phyloP scores from a whole-genome alignment of 1,140 invertebrate species.

The Cydia amplana region DNA sequence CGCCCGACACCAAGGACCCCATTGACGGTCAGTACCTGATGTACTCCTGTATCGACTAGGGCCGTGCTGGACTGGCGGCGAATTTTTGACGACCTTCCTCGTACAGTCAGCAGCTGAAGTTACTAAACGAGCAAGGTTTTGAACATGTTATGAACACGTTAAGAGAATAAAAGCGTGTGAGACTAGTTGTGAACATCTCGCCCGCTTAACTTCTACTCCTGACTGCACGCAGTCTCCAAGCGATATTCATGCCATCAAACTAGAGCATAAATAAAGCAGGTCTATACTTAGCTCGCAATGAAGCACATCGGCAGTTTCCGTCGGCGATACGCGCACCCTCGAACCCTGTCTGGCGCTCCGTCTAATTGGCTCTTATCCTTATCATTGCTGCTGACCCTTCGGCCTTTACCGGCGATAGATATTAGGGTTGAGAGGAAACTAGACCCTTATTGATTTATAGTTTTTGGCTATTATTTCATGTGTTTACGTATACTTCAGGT shows the following conservation, averaged over 20 bases:
- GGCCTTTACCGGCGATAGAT: neutral
- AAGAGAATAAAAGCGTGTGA: too few species aligned
- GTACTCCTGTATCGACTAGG: too few species aligned
- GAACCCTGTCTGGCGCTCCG: conserved; percentile 8
- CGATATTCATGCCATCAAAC: neutral
- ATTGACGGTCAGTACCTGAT: conserved; percentile 73
- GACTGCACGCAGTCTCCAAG: too few species aligned
- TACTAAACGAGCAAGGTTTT: too few species aligned
- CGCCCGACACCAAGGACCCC: conserved; percentile 82
- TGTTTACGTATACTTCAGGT: too few species aligned
- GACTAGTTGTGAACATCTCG: too few species aligned
- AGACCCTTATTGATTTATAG: neutral
- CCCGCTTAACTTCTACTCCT: too few species aligned
- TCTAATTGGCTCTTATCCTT: conserved; percentile 9
- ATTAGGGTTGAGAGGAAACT: neutral
- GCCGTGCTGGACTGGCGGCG: too few species aligned
- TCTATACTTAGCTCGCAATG: neutral
- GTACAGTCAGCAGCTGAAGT: too few species aligned
- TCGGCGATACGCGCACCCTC: neutral
- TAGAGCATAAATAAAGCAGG: neutral
- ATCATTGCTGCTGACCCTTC: neutral
- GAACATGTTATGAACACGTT: too few species aligned
- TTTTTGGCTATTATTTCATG: neutral
- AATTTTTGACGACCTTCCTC: too few species aligned
- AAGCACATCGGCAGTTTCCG: conserved; percentile 5